Evolutionary conservation across 2,113 vertebrate species (phyloP), one percentile per base, ranked within the genome.

Genomic region (Panthera uncia): DNA sequence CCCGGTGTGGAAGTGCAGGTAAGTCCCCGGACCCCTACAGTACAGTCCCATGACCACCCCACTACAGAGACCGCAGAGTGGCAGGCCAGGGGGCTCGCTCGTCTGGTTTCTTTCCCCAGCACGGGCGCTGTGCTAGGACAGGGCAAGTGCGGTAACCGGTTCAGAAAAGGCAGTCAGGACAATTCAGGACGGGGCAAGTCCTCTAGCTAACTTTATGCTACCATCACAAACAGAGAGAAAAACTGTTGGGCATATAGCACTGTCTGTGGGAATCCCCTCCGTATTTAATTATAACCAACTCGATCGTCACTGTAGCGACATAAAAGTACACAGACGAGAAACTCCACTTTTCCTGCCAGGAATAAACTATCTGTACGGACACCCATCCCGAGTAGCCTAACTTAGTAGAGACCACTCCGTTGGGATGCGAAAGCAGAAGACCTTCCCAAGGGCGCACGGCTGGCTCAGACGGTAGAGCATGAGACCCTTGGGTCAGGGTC

Each of bases 381-480:
- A 65, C 33, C 21, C 66, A 92, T 15, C 14, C 61, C 15, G 80
- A 55, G 11, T 87, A 48, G 27, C 13, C 74, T 36, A 89, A 93
- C 13, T 69, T 57, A 55, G 16, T 79, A 82, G 29, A 52, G 16
- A 71, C 3, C n/a, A 61, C 45, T 69, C 41, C 66, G 18, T 91
- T 57, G 41, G 9, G 16, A 92, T 74, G 14, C 73, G 10, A 87
- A 94, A 94, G 93, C 23, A 65, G 6, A 94, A 55, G 3, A 69
- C 81, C 21, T 87, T 76, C 41, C 74, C 27, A 76, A 15, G 25
- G 71, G 73, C 25, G 15, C 98, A 99, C 97, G 99, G 98, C 99
- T 99, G 99, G 99, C 99, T 99, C 99, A 99, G 99, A 99, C 98
- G 98, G 99, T 99, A 99, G 99, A 99, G 99, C 99, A 99, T 99